These are phyloP conservation scores for Bagarius yarrelli DNA, from an alignment of 2,113 vertebrate species.

Conservation along the genomic window DNA sequence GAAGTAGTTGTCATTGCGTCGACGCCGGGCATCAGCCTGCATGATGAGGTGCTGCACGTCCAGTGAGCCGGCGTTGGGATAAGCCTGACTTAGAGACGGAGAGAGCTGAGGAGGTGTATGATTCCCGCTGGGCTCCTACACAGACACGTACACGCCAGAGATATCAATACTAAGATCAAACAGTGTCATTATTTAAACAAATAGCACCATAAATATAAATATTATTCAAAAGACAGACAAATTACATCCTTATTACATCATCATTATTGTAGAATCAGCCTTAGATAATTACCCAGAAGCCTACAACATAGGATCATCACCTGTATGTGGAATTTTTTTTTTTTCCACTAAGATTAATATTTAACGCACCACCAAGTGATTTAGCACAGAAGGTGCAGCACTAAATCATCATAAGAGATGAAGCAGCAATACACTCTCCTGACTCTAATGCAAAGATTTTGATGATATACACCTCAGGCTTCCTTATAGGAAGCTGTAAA, in stretches of 20 bases:
- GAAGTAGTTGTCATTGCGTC: constrained; percentile 98
- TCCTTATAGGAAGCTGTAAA: neutral
- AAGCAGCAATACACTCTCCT: neutral
- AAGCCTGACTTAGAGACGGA: constrained; percentile 92
- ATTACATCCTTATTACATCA: neutral
- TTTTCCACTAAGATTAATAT: neutral
- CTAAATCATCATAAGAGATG: neutral
- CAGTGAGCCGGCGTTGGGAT: constrained; percentile 93
- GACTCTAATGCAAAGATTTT: neutral
- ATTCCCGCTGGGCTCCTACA: constrained; percentile 92
- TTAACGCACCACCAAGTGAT: neutral
- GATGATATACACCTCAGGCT: neutral
- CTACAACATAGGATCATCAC: neutral
- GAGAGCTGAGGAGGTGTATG: constrained; percentile 97
- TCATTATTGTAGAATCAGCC: neutral
- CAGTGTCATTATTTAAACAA: neutral
- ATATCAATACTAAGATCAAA: neutral
- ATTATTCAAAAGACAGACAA: neutral
- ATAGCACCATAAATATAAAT: neutral
- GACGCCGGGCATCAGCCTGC: constrained; percentile 97
- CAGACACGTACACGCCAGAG: constrained; percentile 13
- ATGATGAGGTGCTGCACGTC: constrained; percentile 99
- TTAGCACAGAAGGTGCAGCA: neutral
- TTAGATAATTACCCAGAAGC: neutral
- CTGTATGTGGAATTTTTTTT: neutral